A percentile compares a stretch with the other conserved stretches of the same genome.
These are phyloP conservation scores for Hylaeus anthracinus DNA, from an alignment of 1,140 invertebrate species.

Conservation along the genomic window DNA sequence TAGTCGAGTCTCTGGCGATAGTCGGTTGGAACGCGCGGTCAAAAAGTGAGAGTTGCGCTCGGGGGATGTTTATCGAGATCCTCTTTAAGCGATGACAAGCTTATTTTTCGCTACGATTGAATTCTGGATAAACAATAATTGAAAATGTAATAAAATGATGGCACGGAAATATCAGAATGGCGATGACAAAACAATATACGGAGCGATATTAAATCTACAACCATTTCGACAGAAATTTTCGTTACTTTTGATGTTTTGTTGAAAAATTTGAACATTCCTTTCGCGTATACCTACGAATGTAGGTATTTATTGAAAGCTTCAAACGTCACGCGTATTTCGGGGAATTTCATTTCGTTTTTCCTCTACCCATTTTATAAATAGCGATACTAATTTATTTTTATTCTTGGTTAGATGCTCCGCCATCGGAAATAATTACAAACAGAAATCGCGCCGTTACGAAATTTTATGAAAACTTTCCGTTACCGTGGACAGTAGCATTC, in stretches of 20 bases:
- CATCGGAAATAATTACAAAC: too few species aligned
- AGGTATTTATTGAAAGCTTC: neutral
- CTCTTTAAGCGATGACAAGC: too few species aligned
- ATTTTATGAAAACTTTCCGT: too few species aligned
- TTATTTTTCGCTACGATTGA: too few species aligned
- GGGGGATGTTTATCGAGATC: too few species aligned
- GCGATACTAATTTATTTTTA: neutral
- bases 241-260: slow-evolving; percentile 14
- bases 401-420: too few species aligned
- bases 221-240: slow-evolving; percentile 9
- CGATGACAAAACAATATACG: neutral
- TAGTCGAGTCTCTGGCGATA: too few species aligned
- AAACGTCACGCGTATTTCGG: neutral
- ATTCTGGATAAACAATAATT: too few species aligned
- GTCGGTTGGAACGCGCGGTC: too few species aligned
- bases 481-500: too few species aligned
- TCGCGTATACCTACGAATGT: slow-evolving; percentile 11
- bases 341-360: slow-evolving; percentile 23
- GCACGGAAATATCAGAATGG: neutral
- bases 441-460: too few species aligned
- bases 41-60: too few species aligned
- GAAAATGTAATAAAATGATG: neutral
- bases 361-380: neutral
- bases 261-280: slow-evolving; percentile 20
- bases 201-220: neutral